Base-by-base conservation (phyloP, 1,140 invertebrate genomes). In the Drosophila suzukii region DNA sequence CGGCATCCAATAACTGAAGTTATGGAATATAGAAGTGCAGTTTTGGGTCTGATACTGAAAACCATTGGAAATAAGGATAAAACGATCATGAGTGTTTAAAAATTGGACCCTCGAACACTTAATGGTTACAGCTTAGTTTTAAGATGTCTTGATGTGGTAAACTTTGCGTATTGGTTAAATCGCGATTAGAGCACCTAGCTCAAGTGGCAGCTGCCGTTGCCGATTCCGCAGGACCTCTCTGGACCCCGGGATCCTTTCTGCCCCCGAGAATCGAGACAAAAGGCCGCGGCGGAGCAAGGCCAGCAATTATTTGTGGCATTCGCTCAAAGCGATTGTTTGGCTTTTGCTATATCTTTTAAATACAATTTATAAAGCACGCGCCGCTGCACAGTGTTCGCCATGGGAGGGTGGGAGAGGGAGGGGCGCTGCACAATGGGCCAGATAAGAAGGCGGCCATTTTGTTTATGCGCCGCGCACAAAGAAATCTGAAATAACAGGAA, bases 291-390 rank as follows among this genome's bases (percentile, higher is more conserved):
- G 30, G 43, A 41, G 65, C 60, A 72, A 58, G 68, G 65, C 51
- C 78, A 86, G 82, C 78, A 86, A 82, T 85, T 82, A 85, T 88
- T 81, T 77, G 75, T 70, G 74, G 75, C 74, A 59, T 78, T 88
- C 75, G 66, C 58, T 83, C 83, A 88, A 88, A 88, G 84, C 63
- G 58, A 70, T 83, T 88, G 62, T 67, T 76, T 67, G 61, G 71
- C 73, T 76, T 76, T 76, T 76, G 73, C 73, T 59, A 74, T 66
- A 80, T 88, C 72, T 83, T 83, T 89, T 80, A 83, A 89, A 88
- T 89, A 88, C 84, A 89, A 89, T 84, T 89, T 89, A 88, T 75
- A 88, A 89, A 80, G 84, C 80, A 88, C 65, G 77, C 67, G 61
- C 55, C 60, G 75, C 17, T 78, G 81, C 56, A 54, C 72, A 58